Percentiles rank a stretch among this genome's conserved stretches.
Conservation (phyloP, 2,797 vertebrate species). For the Tragopan temminckii region DNA sequence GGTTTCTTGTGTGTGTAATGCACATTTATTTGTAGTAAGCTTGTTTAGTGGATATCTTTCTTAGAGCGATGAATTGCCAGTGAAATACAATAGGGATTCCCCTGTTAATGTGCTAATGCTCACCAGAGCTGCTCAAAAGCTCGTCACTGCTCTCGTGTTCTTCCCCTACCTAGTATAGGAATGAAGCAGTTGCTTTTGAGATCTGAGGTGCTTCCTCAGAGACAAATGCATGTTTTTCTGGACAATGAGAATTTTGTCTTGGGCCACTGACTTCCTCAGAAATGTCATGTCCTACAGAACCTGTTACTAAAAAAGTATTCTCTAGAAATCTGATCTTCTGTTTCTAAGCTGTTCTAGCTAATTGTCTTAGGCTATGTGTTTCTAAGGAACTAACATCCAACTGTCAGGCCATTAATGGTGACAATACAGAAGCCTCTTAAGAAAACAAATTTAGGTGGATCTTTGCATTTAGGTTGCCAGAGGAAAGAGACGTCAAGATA, state of each 20-base stretch:
- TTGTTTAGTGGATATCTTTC: background rate
- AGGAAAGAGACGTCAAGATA: background rate
- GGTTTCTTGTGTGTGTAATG: background rate
- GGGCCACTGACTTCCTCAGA: slow-evolving; percentile 57
- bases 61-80: background rate
- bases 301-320: background rate
- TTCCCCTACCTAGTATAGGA: background rate
- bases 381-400: background rate
- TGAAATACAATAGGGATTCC: slow-evolving; percentile 7
- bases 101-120: slow-evolving; percentile 1
- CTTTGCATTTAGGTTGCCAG: background rate
- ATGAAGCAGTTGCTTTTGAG: slow-evolving; percentile 29
- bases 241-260: background rate
- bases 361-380: background rate
- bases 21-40: background rate
- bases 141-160: background rate
- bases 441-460: background rate
- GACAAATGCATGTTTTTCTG: background rate
- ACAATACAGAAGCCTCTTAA: background rate
- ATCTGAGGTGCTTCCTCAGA: slow-evolving; percentile 30
- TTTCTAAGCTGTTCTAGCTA: slow-evolving; percentile 1
- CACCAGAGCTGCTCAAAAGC: slow-evolving; percentile 4
- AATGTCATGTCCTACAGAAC: slow-evolving; percentile 13
- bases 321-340: background rate
- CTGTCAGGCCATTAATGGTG: background rate